Conservation (phyloP, 2,797 vertebrate species). For the Chaetophractus vellerosus region DNA sequence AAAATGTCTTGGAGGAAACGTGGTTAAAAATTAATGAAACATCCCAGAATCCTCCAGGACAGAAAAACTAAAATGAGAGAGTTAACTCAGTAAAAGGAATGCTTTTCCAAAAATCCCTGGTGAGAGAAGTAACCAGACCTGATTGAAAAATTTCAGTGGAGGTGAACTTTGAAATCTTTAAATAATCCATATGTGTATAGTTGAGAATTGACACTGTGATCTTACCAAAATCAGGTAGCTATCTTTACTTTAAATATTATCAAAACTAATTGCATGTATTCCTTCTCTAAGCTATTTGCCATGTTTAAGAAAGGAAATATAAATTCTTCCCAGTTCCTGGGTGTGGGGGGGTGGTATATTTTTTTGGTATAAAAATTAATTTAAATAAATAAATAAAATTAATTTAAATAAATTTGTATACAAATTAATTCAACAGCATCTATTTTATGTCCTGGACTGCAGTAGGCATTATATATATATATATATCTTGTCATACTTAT, state of each 20-base stretch:
- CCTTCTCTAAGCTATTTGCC: slow-evolving; percentile 20
- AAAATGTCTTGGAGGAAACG: slow-evolving; percentile 13
- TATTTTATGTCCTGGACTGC: background rate
- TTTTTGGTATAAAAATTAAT: slow-evolving; percentile 36
- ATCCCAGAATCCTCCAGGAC: background rate
- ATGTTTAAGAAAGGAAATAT: slow-evolving; percentile 52
- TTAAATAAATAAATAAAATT: slow-evolving; percentile 36
- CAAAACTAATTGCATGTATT: slow-evolving; percentile 35
- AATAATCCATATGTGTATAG: background rate
- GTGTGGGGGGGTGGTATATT: slow-evolving; percentile 37
- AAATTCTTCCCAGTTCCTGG: slow-evolving; percentile 26
- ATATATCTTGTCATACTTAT: background rate
- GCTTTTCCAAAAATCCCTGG: background rate
- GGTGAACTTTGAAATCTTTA: slow-evolving; percentile 41
- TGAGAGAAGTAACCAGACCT: slow-evolving; percentile 30
- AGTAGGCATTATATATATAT: background rate
- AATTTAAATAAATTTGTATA: slow-evolving; percentile 33
- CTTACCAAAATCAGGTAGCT: slow-evolving; percentile 20
- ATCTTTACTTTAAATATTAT: slow-evolving; percentile 68
- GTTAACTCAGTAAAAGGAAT: slow-evolving; percentile 34
- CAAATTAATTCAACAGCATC: no score
- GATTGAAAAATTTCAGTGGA: slow-evolving; percentile 7
- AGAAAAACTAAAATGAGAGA: slow-evolving; percentile 17
- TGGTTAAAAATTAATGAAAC: background rate
- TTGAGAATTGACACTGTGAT: slow-evolving; percentile 42